A percentile compares a stretch with the other conserved stretches of the same genome.
Evolutionary conservation across 2,113 vertebrate species (phyloP).

Genomic region (Forbesichthys papilliferus): DNA sequence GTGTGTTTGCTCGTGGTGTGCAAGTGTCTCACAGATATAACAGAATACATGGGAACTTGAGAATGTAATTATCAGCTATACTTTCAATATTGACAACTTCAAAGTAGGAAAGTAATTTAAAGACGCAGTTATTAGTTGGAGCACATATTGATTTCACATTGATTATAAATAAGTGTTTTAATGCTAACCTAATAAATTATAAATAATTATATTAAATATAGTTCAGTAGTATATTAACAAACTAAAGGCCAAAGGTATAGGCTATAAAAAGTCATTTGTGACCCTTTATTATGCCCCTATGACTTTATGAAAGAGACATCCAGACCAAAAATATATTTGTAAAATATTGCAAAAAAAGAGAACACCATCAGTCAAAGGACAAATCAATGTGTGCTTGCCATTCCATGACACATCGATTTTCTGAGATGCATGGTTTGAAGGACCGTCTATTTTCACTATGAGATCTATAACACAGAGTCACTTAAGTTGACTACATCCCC

Average conservation of each 20-base stretch:
- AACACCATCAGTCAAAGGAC: slow-evolving; percentile 33
- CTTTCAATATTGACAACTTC: no score
- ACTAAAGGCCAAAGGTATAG: no score
- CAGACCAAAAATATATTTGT: slow-evolving; percentile 32
- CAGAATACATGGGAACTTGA: not conserved
- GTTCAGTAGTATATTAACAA: no score
- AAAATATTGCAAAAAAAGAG: slow-evolving; percentile 30
- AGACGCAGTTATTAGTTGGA: not conserved
- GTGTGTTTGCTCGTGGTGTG: slow-evolving; percentile 53
- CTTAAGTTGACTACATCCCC: slow-evolving; percentile 16
- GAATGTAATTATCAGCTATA: slow-evolving; percentile 1
- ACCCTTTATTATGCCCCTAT: slow-evolving; percentile 47
- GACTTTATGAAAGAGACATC: slow-evolving; percentile 30
- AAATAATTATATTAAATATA: no score
- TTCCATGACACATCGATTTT: not conserved
- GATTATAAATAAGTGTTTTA: no score
- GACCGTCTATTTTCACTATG: not conserved
- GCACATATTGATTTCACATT: not conserved
- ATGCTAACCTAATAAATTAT: no score
- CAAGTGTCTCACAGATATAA: not conserved
- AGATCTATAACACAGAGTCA: not conserved
- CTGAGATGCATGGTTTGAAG: not conserved
- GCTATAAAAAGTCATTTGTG: slow-evolving; percentile 54
- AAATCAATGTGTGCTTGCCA: slow-evolving; percentile 24
- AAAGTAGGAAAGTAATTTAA: not conserved